Base-by-base conservation (phyloP, 1,140 invertebrate species). In the Conopomorpha cramerella region DNA sequence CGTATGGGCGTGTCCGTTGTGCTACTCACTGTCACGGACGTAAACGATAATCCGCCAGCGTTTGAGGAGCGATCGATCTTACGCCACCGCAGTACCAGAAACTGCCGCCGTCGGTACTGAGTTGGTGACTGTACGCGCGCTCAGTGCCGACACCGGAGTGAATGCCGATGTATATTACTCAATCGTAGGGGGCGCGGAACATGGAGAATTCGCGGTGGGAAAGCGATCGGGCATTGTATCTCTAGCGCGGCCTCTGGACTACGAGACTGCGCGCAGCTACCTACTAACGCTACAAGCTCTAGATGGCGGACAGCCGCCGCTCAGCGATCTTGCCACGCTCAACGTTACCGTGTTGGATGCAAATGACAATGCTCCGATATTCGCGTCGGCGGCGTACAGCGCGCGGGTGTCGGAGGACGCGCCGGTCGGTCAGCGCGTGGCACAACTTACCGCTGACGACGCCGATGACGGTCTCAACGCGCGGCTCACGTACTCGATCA, bases 21-120 rank as follows among this genome's bases (percentile, higher is more conserved):
- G 48, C 57, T 65, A 16, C 59, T 78, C 33, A 68, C 72, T 41
- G 72, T 78, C 10, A 70, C 76, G 39, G 84, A 96, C 67, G 89
- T 95, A 19, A 96, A 96, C 64, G 93, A 96, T 65, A 96, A 96
- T 80, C 91, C 92, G 27, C 93, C 93, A n/a, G 90, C 92, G 67
- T 96, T 95, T 64, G 85, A 86, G 19, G 84, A 85, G 15, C 86
- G 86, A 47, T 82, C 85, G 63, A 86, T 98, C 8, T 25, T 96
- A 96, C 59, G 83, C 78, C 46, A 86, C 88, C 1, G 77, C 78
- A 26, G 83, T 93, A 3, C 81, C 86, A 7, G 94, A 95, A 76
- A 84, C 88, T 38, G 83, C 87, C 45, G 77, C 85, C 8, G 72
- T 88, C 30, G 89, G 88, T 39, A 86, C 89, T 8, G 87, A 92